Conservation (phyloP, 2,797 vertebrate genomes). For the Danionella dracula region DNA sequence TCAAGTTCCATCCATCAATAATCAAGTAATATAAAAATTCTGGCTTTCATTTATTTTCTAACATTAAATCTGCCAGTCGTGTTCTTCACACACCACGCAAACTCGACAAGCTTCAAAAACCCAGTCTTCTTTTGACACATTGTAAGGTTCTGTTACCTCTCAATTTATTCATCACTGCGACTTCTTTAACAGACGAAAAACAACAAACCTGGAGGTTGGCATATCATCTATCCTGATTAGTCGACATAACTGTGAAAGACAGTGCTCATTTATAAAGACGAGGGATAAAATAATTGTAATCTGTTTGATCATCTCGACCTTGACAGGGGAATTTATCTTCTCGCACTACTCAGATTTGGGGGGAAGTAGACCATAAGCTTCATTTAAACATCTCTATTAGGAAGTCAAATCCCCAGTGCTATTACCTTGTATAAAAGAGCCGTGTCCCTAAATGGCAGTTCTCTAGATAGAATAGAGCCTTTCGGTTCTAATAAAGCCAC, state of each 20-base stretch:
- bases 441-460: slow-evolving; percentile 7
- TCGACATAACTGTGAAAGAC: slow-evolving; percentile 77
- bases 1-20: no score
- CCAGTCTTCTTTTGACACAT: slow-evolving; percentile 6
- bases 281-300: slow-evolving; percentile 81
- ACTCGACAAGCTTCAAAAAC: slow-evolving; percentile 2
- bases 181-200: slow-evolving; percentile 56
- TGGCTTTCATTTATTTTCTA: no score
- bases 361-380: slow-evolving; percentile 78
- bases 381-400: slow-evolving; percentile 75
- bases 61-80: no score
- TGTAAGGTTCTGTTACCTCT: slow-evolving; percentile 53
- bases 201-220: slow-evolving; percentile 72
- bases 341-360: slow-evolving; percentile 66
- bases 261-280: slow-evolving; percentile 80
- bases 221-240: slow-evolving; percentile 80
- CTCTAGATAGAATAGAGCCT: slow-evolving; percentile 9
- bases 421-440: slow-evolving; percentile 35
- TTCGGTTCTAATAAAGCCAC: slow-evolving; percentile 16
- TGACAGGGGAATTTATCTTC: slow-evolving; percentile 82
- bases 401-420: slow-evolving; percentile 59
- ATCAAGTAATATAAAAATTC: no score
- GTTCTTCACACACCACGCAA: neutral
- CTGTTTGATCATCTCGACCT: slow-evolving; percentile 79
- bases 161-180: slow-evolving; percentile 58